A percentile compares a stretch with the other conserved stretches of the same genome.
phyloP scores from a whole-genome alignment of 1,140 invertebrate species.

The Ganaspis sp. region DNA sequence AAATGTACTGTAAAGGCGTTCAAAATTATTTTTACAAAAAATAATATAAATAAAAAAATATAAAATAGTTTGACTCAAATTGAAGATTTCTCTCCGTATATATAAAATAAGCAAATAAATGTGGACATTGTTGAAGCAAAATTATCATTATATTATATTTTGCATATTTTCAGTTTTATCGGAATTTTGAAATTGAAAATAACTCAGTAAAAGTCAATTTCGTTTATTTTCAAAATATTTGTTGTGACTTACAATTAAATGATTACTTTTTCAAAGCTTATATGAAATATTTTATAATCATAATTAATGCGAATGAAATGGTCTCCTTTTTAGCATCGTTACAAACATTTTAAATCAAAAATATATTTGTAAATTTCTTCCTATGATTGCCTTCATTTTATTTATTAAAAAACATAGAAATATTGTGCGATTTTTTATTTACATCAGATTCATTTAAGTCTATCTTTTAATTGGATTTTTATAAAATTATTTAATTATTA shows the following conservation, averaged over 20 bases:
- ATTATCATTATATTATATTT: background rate
- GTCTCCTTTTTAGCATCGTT: slow-evolving; percentile 1
- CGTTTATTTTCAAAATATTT: background rate
- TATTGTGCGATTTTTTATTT: too few species aligned
- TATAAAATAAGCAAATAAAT: background rate
- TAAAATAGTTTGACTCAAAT: too few species aligned
- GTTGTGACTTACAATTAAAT: slow-evolving; percentile 1
- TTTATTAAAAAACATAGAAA: too few species aligned
- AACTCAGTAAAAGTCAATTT: background rate
- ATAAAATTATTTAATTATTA: too few species aligned
- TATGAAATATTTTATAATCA: background rate
- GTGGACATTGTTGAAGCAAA: background rate
- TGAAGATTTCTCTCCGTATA: too few species aligned
- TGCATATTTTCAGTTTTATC: background rate
- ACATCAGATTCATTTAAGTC: too few species aligned
- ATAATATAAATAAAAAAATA: too few species aligned
- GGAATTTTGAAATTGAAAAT: background rate
- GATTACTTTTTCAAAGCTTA: background rate
- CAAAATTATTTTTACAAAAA: too few species aligned
- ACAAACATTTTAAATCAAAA: background rate
- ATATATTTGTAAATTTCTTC: background rate
- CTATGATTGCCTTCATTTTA: too few species aligned
- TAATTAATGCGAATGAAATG: background rate
- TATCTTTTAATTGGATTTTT: too few species aligned
- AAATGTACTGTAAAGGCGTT: too few species aligned